A percentile compares a stretch with the other conserved stretches of the same genome.
Evolutionary conservation across 2,113 vertebrate species (phyloP).

Genomic region (Heterotilapia buettikoferi): DNA sequence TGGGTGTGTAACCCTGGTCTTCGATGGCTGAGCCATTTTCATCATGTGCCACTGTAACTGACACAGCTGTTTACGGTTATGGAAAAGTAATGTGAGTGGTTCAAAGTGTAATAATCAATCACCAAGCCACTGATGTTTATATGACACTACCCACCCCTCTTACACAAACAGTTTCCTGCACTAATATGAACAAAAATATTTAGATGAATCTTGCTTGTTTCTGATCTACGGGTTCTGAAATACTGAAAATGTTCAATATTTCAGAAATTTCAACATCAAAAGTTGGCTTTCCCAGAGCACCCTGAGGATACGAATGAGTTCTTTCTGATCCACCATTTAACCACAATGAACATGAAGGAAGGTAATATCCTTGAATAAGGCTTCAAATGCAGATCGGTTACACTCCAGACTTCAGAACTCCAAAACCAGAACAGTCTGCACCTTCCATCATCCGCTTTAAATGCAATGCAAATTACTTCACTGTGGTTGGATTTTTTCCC

Average conservation of each 20-base stretch:
- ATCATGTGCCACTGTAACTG: background rate
- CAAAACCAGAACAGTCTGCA: constrained; percentile 26
- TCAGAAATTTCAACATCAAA: background rate
- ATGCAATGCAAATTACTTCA: constrained; percentile 48
- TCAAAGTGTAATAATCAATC: background rate
- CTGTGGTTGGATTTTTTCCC: background rate
- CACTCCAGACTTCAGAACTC: constrained; percentile 8
- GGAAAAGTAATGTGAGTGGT: background rate
- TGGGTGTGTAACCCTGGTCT: background rate
- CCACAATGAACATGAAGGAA: background rate
- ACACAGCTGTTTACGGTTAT: background rate
- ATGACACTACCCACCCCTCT: background rate
- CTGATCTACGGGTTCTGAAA: background rate
- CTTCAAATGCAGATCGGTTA: constrained; percentile 21
- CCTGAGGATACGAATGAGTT: background rate
- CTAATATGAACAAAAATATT: background rate
- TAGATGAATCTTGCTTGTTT: background rate
- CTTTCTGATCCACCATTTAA: background rate
- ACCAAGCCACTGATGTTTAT: background rate
- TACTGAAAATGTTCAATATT: background rate
- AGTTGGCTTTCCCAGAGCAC: background rate
- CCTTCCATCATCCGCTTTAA: constrained; percentile 14
- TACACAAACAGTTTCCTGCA: background rate
- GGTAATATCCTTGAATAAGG: background rate
- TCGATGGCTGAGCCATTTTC: background rate